A percentile compares a stretch with the other conserved stretches of the same genome.
These are phyloP conservation scores for Myiotriccus ornatus DNA, from an alignment of 2,797 vertebrate species.

Conservation along the genomic window DNA sequence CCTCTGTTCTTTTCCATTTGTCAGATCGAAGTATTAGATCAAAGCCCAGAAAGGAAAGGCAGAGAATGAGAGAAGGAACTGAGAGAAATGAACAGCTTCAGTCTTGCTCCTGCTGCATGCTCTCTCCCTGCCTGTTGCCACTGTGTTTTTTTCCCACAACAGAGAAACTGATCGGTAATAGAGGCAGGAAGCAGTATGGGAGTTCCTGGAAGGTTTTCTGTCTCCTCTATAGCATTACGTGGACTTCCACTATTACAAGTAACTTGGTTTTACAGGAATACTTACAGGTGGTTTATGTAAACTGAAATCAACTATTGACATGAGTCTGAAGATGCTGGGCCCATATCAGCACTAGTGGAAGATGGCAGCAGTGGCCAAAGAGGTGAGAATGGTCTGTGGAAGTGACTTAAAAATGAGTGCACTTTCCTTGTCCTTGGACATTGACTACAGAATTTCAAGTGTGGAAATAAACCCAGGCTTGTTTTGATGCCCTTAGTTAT, in stretches of 20 bases:
- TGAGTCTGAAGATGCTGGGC: neutral
- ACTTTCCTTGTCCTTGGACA: neutral
- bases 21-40: neutral
- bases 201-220: neutral
- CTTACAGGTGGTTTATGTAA: neutral
- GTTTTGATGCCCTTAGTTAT: neutral
- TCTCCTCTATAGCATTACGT: neutral
- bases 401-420: neutral
- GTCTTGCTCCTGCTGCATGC: neutral
- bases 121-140: neutral
- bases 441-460: neutral
- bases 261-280: neutral
- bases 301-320: neutral
- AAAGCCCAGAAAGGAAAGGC: neutral
- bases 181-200: neutral
- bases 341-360: neutral
- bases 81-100: neutral
- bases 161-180: neutral
- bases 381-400: neutral
- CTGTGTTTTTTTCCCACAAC: neutral
- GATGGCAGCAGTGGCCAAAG: neutral
- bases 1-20: slow-evolving; percentile 7
- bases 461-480: neutral
- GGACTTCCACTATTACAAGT: neutral
- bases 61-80: neutral